phyloP scores from a whole-genome alignment of 2,797 vertebrate species.

The Synaphobranchus kaupii region DNA sequence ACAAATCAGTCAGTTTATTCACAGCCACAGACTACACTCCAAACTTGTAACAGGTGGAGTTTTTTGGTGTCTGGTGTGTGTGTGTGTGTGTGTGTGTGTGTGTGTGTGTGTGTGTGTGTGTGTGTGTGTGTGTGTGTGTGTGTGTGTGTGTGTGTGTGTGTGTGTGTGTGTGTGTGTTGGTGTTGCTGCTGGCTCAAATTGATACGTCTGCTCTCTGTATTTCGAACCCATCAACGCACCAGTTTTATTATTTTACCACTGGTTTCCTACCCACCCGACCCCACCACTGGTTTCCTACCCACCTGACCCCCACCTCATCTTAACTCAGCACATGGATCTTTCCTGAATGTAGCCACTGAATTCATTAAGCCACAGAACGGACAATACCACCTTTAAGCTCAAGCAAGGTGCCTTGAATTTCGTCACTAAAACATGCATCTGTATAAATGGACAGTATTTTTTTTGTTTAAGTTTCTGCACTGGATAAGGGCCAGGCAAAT shows the following conservation, averaged over 20 bases:
- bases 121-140: not conserved
- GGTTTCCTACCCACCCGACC: not conserved
- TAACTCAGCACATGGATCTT: not conserved
- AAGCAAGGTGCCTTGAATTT: too few species aligned
- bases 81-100: not conserved
- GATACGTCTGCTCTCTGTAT: not conserved
- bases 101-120: not conserved
- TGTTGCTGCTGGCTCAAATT: not conserved
- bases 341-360: not conserved
- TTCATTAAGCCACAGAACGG: too few species aligned
- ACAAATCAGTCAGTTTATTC: not conserved
- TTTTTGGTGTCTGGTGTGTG: not conserved
- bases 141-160: not conserved
- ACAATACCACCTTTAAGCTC: too few species aligned
- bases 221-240: not conserved
- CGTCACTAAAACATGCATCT: too few species aligned
- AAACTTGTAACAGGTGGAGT: conserved; percentile 4
- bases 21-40: not conserved
- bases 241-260: not conserved
- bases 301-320: not conserved
- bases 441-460: too few species aligned
- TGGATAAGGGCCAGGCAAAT: not conserved
- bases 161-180: not conserved
- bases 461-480: too few species aligned
- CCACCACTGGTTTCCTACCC: too few species aligned